Conservation (phyloP, 2,888 invertebrate genomes). For the Toxonevra muliebris region DNA sequence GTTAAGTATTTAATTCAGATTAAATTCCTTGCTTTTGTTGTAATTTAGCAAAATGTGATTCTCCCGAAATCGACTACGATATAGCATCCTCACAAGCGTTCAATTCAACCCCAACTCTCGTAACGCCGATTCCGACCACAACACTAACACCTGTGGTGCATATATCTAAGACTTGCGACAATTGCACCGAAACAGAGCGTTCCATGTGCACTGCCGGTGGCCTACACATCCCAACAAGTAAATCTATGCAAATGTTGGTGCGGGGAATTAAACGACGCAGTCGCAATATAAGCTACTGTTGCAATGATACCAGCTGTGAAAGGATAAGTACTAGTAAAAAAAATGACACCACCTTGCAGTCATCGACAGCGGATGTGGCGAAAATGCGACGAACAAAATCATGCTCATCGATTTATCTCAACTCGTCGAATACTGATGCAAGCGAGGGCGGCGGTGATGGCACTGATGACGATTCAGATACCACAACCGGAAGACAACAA, state of each 20-base stretch:
- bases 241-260: constrained; percentile 68
- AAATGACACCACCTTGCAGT: constrained; percentile 49
- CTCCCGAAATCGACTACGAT: constrained; percentile 30
- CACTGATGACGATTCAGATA: constrained; percentile 13
- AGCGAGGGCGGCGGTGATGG: constrained; percentile 36
- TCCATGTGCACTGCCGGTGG: constrained; percentile 70
- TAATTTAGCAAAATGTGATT: constrained; percentile 24
- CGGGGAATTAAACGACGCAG: constrained; percentile 69
- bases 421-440: constrained; percentile 54
- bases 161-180: constrained; percentile 50
- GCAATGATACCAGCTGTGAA: constrained; percentile 64
- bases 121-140: constrained; percentile 33
- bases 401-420: constrained; percentile 69
- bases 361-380: constrained; percentile 37
- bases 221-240: constrained; percentile 70
- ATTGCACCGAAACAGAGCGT: constrained; percentile 66
- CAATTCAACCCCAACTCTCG: constrained; percentile 26
- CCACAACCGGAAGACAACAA: constrained; percentile 1
- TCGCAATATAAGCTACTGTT: constrained; percentile 73
- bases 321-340: constrained; percentile 61
- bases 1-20: constrained; percentile 24
- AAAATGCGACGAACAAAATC: constrained; percentile 72
- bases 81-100: constrained; percentile 7
- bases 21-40: not conserved
- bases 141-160: constrained; percentile 38